Percentiles rank a stretch among this genome's conserved stretches.
phyloP scores from a whole-genome alignment of 2,797 vertebrate genomes.

The Acomys russatus region DNA sequence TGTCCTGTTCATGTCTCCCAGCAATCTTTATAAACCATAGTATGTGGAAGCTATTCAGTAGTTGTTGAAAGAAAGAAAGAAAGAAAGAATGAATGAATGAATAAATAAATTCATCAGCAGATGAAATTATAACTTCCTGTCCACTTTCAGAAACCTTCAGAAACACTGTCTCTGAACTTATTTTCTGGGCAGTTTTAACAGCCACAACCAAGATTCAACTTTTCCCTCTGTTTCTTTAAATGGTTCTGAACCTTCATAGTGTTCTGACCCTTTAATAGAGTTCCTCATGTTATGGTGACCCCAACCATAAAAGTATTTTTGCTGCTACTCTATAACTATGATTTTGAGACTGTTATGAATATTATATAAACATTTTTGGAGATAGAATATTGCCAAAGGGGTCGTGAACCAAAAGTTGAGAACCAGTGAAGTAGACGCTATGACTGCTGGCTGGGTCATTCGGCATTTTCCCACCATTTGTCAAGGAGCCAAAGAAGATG shows the following conservation, averaged over 20 bases:
- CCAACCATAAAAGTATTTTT: not conserved
- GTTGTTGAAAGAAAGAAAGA: not conserved
- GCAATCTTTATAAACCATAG: not conserved
- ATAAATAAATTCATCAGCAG: not conserved
- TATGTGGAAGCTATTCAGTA: not conserved
- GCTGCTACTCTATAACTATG: not conserved
- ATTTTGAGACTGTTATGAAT: not conserved
- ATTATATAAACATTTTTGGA: not conserved
- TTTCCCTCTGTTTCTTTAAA: not conserved
- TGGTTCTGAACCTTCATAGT: not conserved
- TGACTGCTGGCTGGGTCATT: rapidly evolving
- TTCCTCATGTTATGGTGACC: not conserved
- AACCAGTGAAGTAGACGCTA: not conserved
- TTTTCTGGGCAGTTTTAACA: not conserved
- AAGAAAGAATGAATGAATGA: not conserved
- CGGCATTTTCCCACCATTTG: rapidly evolving
- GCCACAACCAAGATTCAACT: not conserved
- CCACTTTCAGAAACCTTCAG: no score
- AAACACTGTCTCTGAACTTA: not conserved
- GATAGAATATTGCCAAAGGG: not conserved
- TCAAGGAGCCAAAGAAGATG: not conserved
- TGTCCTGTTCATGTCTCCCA: rapidly evolving
- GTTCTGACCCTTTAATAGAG: not conserved
- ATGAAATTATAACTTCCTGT: not conserved
- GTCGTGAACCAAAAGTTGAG: not conserved